Conservation (phyloP, 2,797 vertebrate species). For the Rhodeus uyekii region DNA sequence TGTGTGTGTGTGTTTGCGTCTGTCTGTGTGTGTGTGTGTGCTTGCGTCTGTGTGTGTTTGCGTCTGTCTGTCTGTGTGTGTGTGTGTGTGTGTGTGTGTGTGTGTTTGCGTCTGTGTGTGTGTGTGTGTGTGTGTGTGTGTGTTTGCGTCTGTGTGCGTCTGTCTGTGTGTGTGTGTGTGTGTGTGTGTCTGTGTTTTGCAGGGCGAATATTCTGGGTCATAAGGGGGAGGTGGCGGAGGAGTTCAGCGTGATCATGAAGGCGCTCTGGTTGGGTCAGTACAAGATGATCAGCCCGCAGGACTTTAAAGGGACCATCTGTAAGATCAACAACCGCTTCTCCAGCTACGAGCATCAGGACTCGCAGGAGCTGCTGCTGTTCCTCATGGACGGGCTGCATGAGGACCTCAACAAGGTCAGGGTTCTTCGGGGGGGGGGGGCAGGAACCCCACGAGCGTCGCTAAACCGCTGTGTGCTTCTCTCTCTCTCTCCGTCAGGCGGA, state of each 20-base stretch:
- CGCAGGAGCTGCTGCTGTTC: slow-evolving; percentile 95
- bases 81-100: no score
- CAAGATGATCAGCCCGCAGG: slow-evolving; percentile 91
- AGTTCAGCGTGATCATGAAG: slow-evolving; percentile 97
- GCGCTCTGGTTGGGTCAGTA: slow-evolving; percentile 95
- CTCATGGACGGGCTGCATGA: slow-evolving; percentile 98
- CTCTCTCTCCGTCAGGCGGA: slow-evolving; percentile 80
- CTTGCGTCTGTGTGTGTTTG: neutral
- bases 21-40: no score
- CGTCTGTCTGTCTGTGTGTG: neutral
- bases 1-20: neutral
- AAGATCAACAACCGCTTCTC: slow-evolving; percentile 97
- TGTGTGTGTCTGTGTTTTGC: slow-evolving; percentile 22
- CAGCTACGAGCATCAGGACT: slow-evolving; percentile 94
- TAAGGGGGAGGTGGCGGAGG: slow-evolving; percentile 97
- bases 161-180: no score
- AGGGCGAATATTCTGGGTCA: slow-evolving; percentile 94
- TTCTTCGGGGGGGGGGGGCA: no score
- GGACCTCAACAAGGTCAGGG: slow-evolving; percentile 98
- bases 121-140: neutral
- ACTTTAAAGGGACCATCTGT: slow-evolving; percentile 95
- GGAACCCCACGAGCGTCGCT: no score
- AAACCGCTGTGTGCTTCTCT: no score
- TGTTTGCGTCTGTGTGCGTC: no score
- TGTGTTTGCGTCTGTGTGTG: neutral